Percentiles rank a stretch among this genome's conserved stretches.
Conservation (phyloP, 1,140 invertebrate species). For the Drosophila rhopaloa region DNA sequence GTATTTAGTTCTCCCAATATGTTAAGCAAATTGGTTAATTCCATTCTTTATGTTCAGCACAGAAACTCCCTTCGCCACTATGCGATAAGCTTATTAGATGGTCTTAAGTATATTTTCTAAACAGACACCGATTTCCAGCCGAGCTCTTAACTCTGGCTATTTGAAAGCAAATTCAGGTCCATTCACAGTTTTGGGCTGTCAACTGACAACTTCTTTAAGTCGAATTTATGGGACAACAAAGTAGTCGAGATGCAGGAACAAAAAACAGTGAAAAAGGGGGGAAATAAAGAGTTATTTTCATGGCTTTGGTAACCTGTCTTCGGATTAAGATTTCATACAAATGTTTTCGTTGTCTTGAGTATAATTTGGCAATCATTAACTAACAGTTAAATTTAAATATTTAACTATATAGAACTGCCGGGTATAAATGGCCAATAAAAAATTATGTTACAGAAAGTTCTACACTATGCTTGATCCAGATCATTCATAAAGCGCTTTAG, state of each 20-base stretch:
- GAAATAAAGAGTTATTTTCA: slow-evolving; percentile 20
- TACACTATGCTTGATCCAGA: slow-evolving; percentile 28
- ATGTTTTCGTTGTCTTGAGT: slow-evolving; percentile 41
- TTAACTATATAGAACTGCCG: slow-evolving; percentile 33
- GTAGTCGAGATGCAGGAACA: slow-evolving; percentile 31
- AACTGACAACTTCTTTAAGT: slow-evolving; percentile 76
- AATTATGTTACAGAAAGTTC: slow-evolving; percentile 65
- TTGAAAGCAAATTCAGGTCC: slow-evolving; percentile 38
- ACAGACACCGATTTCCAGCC: background rate
- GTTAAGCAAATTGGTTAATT: slow-evolving; percentile 25
- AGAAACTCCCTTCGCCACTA: slow-evolving; percentile 13
- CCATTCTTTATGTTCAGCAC: slow-evolving; percentile 6
- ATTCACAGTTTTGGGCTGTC: slow-evolving; percentile 67
- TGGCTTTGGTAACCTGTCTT: slow-evolving; percentile 57
- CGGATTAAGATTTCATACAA: slow-evolving; percentile 78
- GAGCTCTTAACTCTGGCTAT: slow-evolving; percentile 10
- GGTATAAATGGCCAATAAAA: slow-evolving; percentile 31
- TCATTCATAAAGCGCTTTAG: slow-evolving; percentile 42
- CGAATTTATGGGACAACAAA: slow-evolving; percentile 64
- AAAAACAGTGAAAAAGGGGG: slow-evolving; percentile 22
- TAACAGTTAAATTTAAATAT: slow-evolving; percentile 76
- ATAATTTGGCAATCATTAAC: slow-evolving; percentile 77
- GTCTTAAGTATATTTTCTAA: slow-evolving; percentile 15
- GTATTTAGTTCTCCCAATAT: slow-evolving; percentile 12
- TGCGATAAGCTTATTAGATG: slow-evolving; percentile 37